These are phyloP conservation scores for Amblyopsis rosae DNA, from an alignment of 2,113 vertebrate species.

Conservation along the genomic window DNA sequence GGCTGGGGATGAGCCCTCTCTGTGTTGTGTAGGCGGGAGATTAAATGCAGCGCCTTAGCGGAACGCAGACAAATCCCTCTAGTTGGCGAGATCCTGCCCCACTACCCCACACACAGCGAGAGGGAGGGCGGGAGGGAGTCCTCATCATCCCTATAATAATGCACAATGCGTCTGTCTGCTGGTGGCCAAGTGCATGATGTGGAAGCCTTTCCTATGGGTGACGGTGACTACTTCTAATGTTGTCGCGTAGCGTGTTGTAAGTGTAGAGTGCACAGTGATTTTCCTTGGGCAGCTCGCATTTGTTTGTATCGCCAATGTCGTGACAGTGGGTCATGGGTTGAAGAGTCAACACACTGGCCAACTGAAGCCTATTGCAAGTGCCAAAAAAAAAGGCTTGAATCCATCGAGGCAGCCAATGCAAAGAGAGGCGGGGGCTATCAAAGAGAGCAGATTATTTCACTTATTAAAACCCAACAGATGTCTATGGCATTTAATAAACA, in stretches of 20 bases:
- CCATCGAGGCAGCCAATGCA: too few relatives aligned
- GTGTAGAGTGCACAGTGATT: slow-evolving; percentile 15
- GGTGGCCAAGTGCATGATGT: slow-evolving; percentile 18
- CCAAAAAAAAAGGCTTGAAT: too few relatives aligned
- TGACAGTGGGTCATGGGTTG: slow-evolving; percentile 14
- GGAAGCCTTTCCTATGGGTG: slow-evolving; percentile 27
- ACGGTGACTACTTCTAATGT: slow-evolving; percentile 26
- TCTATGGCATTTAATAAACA: too few relatives aligned
- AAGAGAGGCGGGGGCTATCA: too few relatives aligned
- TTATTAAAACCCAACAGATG: too few relatives aligned
- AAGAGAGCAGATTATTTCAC: too few relatives aligned
- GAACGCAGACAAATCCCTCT: slow-evolving; percentile 36
- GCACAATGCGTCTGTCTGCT: slow-evolving; percentile 2
- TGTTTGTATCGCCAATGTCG: not conserved
- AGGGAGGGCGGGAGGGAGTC: slow-evolving; percentile 16
- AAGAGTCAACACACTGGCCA: too few relatives aligned
- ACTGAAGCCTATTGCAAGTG: too few relatives aligned
- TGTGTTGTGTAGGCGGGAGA: slow-evolving; percentile 64
- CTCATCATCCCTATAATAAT: not conserved
- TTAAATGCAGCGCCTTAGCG: slow-evolving; percentile 47
- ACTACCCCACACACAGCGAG: slow-evolving; percentile 6
- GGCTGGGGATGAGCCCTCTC: slow-evolving; percentile 47
- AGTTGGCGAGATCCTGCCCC: not conserved
- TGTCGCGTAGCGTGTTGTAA: slow-evolving; percentile 8
- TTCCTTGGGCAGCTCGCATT: slow-evolving; percentile 18